Evolutionary conservation across 2,797 vertebrate species (phyloP), one percentile per base, ranked within the genome.

Genomic region (Gouania willdenowi): DNA sequence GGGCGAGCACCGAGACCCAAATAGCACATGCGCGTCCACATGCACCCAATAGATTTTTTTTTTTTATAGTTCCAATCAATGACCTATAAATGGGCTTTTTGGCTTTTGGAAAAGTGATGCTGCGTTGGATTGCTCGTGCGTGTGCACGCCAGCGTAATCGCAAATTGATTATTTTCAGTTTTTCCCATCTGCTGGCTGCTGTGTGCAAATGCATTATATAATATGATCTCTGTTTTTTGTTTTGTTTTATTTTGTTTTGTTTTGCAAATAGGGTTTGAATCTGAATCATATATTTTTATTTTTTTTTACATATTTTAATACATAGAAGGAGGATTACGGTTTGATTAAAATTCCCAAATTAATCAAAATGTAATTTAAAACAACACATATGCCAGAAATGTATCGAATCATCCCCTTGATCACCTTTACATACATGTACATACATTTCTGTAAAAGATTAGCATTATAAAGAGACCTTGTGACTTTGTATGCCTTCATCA

Each of bases 1-100:
- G 67, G 70, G 73, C 54, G 70, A 49, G 22, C 71, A 82, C 77
- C 55, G 64, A 78, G 72, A 79, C 71, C 82, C 74, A 77, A 85
- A 82, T 81, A 73, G 59, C 64, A 70, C 18, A 28, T 59, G 47
- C 38, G 44, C 38, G 37, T 47, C 55, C 52, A 57, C 56, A 36
- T 26, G 39, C 40, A 50, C 12, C 38, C 42, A 30, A 45, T 66
- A 28, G 47, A 41, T 55, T 42, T 50, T 37, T 45, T 27, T 39
- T 43, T 15, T 57, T 53, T 41, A 22, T 22, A 13, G 33, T 9
- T 7, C 22, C 40, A 27, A 68, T 68, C 59, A 52, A 38, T 70
- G 59, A 64, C 27, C 43, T 26, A 51, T 27, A 44, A 57, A 55
- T 60, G 19, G 25, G 20, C 10, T 51, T 73, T 66, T 57, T 38